Percentiles rank a stretch among this genome's conserved stretches.
These are phyloP conservation scores for Halictus rubicundus DNA, from an alignment of 1,140 invertebrate species.

Conservation along the genomic window DNA sequence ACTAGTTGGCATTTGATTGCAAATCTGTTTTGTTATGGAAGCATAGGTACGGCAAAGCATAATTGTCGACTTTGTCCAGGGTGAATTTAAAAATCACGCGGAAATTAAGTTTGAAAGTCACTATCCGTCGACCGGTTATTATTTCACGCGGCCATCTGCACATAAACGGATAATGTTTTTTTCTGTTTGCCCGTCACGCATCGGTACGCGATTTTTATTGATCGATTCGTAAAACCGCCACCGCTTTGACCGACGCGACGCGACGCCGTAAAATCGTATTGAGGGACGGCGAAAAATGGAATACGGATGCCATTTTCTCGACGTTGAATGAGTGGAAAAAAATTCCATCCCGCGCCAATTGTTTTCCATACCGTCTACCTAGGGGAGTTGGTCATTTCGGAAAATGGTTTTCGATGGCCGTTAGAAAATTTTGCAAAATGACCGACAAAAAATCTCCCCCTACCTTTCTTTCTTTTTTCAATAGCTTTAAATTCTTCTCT, in stretches of 20 bases:
- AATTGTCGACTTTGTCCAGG: not conserved
- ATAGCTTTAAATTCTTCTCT: no score
- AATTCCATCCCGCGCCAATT: slow-evolving; percentile 39
- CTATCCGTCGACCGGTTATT: not conserved
- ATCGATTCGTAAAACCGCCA: slow-evolving; percentile 34
- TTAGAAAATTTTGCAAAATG: not conserved
- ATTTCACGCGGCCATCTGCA: slow-evolving; percentile 2
- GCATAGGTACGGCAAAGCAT: no score
- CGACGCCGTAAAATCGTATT: slow-evolving; percentile 51
- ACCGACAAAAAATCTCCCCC: not conserved
- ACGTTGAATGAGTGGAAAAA: slow-evolving; percentile 23
- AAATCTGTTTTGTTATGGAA: no score
- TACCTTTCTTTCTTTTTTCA: no score
- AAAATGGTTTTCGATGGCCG: slow-evolving; percentile 19
- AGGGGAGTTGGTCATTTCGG: slow-evolving; percentile 14
- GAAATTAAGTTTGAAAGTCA: not conserved
- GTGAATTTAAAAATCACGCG: not conserved
- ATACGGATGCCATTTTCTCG: slow-evolving; percentile 32
- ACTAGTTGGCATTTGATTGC: no score
- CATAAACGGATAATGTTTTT: slow-evolving; percentile 35
- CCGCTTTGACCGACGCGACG: slow-evolving; percentile 9
- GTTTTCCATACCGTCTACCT: slow-evolving; percentile 11
- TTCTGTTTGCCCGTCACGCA: slow-evolving; percentile 10
- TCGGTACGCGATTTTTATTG: slow-evolving; percentile 41
- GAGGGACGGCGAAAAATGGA: slow-evolving; percentile 44